Percentiles rank a stretch among this genome's conserved stretches.
phyloP scores from a whole-genome alignment of 2,888 invertebrate genomes.

The Epirrhoe tristata region DNA sequence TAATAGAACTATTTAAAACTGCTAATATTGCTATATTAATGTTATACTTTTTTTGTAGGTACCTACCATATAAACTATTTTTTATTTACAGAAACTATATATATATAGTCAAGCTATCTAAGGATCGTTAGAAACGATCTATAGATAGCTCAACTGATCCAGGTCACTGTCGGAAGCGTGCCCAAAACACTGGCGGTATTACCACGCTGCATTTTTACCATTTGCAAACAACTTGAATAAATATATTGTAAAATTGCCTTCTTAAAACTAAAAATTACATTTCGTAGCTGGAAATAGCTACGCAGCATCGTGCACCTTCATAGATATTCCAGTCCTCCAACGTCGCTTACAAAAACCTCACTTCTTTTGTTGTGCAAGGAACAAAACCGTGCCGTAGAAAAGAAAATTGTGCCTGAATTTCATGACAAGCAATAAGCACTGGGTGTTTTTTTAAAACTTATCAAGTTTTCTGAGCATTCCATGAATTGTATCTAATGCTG shows the following conservation, averaged over 20 bases:
- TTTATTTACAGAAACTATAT: no score
- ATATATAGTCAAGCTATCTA: no score
- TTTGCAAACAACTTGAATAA: no score
- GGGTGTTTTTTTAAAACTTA: background rate
- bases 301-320: background rate
- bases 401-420: conserved; percentile 56
- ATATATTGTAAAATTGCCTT: background rate
- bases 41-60: no score
- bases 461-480: background rate
- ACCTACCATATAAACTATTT: no score
- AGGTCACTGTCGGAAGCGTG: no score
- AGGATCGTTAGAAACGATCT: no score
- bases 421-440: background rate
- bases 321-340: background rate
- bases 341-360: conserved; percentile 52
- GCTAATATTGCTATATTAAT: no score
- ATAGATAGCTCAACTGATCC: no score
- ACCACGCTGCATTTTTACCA: no score
- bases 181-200: no score
- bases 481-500: background rate
- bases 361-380: conserved; percentile 62
- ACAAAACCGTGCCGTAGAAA: conserved; percentile 53
- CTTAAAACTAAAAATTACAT: background rate
- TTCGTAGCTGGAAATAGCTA: background rate
- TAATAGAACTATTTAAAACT: background rate